phyloP scores from a whole-genome alignment of 2,797 vertebrate species.

The Lerista edwardsae region DNA sequence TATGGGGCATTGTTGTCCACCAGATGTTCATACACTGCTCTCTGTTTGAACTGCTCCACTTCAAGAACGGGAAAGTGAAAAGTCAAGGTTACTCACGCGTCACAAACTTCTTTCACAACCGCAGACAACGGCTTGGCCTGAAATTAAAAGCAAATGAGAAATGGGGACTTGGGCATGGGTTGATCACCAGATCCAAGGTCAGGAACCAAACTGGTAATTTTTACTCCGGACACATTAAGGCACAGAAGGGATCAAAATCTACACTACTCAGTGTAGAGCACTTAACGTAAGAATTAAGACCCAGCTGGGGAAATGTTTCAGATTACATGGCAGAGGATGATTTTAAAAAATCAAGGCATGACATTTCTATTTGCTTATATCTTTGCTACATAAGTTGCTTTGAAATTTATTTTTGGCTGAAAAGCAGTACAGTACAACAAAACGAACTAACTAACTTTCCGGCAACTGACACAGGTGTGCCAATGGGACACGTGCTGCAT shows the following conservation, averaged over 20 bases:
- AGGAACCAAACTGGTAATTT: background rate
- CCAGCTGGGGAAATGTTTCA: background rate
- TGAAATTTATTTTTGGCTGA: too few species aligned
- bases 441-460: too few species aligned
- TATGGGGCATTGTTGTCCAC: background rate
- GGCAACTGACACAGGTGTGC: too few species aligned
- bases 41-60: background rate
- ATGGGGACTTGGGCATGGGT: background rate
- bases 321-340: background rate
- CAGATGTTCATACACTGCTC: too few species aligned
- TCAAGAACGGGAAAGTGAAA: background rate
- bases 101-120: conserved; percentile 94
- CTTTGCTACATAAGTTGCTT: too few species aligned
- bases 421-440: too few species aligned
- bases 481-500: too few species aligned
- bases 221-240: background rate
- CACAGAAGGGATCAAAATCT: background rate
- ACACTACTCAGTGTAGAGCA: too few species aligned
- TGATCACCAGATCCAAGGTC: too few species aligned
- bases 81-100: conserved; percentile 81
- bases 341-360: background rate
- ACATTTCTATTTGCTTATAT: conserved; percentile 2
- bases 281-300: background rate
- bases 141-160: conserved; percentile 51
- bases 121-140: conserved; percentile 94